A percentile compares a stretch with the other conserved stretches of the same genome.
Conservation (phyloP, 2,888 invertebrate genomes). For the Drosophila sordidula region DNA sequence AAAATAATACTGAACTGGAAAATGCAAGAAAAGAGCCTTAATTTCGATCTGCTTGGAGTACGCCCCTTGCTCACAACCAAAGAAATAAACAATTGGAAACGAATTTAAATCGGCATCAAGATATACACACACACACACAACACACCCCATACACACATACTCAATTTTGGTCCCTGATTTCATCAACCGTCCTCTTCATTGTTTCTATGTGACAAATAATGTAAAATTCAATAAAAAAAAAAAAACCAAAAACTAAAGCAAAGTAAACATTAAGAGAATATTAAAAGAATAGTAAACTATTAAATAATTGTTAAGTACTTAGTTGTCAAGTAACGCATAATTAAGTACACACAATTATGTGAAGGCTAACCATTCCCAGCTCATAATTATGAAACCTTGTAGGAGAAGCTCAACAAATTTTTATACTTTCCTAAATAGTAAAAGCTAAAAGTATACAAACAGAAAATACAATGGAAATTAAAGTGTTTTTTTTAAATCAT, state of each 20-base stretch:
- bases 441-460: conserved; percentile 4
- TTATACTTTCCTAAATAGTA: conserved; percentile 75
- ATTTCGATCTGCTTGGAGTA: conserved; percentile 61
- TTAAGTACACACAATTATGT: conserved; percentile 7
- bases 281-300: conserved; percentile 16
- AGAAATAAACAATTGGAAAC: conserved; percentile 32
- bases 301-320: conserved; percentile 10
- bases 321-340: conserved; percentile 15
- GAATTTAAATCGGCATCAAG: conserved; percentile 46
- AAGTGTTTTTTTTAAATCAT: conserved; percentile 29
- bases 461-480: conserved; percentile 13
- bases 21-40: conserved; percentile 21
- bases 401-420: conserved; percentile 65
- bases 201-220: conserved; percentile 82
- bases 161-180: conserved; percentile 61
- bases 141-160: conserved; percentile 1
- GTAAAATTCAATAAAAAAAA: conserved; percentile 34
- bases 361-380: conserved; percentile 36
- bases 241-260: neutral
- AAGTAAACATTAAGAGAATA: conserved; percentile 7
- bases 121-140: conserved; percentile 11
- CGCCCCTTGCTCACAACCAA: conserved; percentile 64
- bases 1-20: conserved; percentile 5
- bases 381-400: conserved; percentile 36
- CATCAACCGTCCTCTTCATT: conserved; percentile 77